Evolutionary conservation across 2,888 invertebrate species (phyloP), one percentile per base, ranked within the genome.

Genomic region (Drosophila prostipennis): DNA sequence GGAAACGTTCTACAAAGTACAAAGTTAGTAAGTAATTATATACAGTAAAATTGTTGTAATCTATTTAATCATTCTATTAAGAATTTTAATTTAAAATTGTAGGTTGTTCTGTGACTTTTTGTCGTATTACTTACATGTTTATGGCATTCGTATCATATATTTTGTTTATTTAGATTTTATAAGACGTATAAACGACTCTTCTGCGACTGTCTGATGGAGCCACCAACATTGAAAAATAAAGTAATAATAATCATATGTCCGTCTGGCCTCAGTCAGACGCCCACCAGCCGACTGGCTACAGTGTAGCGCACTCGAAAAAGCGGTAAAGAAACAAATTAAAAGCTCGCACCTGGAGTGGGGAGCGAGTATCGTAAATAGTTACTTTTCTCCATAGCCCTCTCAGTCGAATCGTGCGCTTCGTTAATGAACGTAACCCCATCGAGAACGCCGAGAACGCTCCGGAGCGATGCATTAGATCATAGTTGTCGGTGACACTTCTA

Each of bases 361-460:
- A 79, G 83, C 67, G 76, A 26, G 58, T 78, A 80, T 78, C 84
- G 87, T 76, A 78, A 80, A 78, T 75, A 74, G 74, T 72, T 88
- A 77, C 64, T 65, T 71, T 83, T 68, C 83, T 86, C 89, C 77
- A 67, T 69, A 4, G 77, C 68, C 64, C 56, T 88, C 88, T 89
- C 88, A 89, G 89, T 89, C 81, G 86, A 74, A 59, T 40, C 56
- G 57, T 72, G 73, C 70, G 77, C 58, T 74, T 85, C 74, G 87
- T 68, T 71, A 74, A 82, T 77, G 88, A 89, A 88, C 83, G 79
- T 77, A 34, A 48, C 42, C 53, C 7, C 36, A 37, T 29, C 37
- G 59, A 59, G 71, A 70, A 75, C 64, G 83, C 57, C 63, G 65
- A 72, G 76, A 80, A 76, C 26, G 45, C 45, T 45, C 26, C 45